phyloP scores from a whole-genome alignment of 2,113 vertebrate genomes.

The Eonycteris spelaea region DNA sequence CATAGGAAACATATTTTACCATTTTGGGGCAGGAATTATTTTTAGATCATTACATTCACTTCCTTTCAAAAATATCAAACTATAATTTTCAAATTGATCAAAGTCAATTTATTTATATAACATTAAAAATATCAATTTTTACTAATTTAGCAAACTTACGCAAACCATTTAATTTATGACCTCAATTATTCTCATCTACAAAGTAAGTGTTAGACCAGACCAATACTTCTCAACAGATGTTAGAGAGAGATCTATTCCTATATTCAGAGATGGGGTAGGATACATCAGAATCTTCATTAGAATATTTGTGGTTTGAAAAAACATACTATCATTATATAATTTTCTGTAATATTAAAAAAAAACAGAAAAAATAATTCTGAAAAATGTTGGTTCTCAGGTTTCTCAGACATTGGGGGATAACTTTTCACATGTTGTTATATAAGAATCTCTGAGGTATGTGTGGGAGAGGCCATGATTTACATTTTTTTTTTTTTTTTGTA shows the following conservation, averaged over 20 bases:
- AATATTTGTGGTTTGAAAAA: background rate
- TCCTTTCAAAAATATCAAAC: background rate
- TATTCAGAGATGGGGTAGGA: background rate
- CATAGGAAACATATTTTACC: background rate
- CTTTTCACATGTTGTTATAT: background rate
- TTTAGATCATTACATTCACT: background rate
- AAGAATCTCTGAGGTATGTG: background rate
- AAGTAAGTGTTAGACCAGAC: background rate
- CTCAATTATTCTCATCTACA: background rate
- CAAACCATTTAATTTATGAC: background rate
- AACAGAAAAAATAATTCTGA: background rate
- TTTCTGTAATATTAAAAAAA: background rate
- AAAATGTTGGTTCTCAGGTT: background rate
- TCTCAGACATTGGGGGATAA: background rate
- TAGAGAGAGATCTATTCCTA: background rate
- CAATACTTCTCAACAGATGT: background rate
- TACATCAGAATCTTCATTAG: background rate
- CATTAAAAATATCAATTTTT: background rate
- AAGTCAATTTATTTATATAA: background rate
- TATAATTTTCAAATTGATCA: conserved; percentile 21
- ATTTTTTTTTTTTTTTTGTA: background rate
- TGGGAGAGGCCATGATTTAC: background rate
- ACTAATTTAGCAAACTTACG: background rate
- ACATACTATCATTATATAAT: background rate
- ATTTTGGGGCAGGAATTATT: background rate